These are phyloP conservation scores for Cotesia chilonis DNA, from an alignment of 1,140 invertebrate genomes.

Conservation along the genomic window DNA sequence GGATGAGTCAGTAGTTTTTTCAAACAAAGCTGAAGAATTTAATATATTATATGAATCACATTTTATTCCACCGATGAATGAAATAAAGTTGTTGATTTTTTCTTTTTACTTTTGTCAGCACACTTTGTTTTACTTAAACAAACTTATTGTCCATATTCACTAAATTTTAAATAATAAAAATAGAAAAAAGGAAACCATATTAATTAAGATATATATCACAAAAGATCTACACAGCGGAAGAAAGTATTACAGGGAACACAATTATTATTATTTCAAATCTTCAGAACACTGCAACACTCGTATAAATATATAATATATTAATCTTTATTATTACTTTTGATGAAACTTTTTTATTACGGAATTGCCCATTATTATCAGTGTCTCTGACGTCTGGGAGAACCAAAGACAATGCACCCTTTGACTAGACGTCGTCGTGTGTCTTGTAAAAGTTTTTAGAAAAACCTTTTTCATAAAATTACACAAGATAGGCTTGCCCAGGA, in stretches of 20 bases:
- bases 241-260: constrained; percentile 22
- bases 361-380: constrained; percentile 23
- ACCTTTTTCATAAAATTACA: constrained; percentile 58
- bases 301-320: too few species aligned
- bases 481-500: constrained; percentile 69
- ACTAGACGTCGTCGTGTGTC: constrained; percentile 34
- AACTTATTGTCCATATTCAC: background rate
- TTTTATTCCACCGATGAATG: background rate
- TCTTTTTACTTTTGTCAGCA: background rate
- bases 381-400: constrained; percentile 28
- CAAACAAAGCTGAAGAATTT: background rate
- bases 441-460: constrained; percentile 45
- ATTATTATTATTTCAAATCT: constrained; percentile 24
- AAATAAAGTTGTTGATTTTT: background rate
- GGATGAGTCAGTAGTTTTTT: background rate
- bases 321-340: background rate
- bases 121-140: background rate
- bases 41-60: background rate
- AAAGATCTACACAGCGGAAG: constrained; percentile 26
- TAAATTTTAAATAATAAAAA: constrained; percentile 4
- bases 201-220: constrained; percentile 23
- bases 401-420: constrained; percentile 35
- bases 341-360: constrained; percentile 22
- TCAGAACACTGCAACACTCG: constrained; percentile 20
- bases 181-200: constrained; percentile 3